Base-by-base conservation (phyloP, 1,140 invertebrate species). In the Drosophila insularis region DNA sequence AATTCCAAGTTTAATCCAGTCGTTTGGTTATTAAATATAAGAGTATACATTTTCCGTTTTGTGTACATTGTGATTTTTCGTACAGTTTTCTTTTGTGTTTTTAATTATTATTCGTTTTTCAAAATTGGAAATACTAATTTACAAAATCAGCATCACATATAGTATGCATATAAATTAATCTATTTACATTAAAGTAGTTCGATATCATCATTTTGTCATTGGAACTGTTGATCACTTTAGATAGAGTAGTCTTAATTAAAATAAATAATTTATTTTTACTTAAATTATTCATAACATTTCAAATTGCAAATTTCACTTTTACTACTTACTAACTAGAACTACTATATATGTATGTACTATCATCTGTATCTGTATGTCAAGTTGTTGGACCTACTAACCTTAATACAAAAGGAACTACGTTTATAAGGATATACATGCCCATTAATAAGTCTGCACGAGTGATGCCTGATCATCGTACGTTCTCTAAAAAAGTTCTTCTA, bases 361-460 rank as follows among this genome's bases (percentile, higher is more conserved):
- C 27, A 27, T 27, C 27, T 27, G 27, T 81, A 65, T 71, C 63
- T 68, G 76, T 64, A 69, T 60, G 64, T 85, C 66, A 67, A 59
- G 37, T 54, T 71, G 65, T 54, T 71, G 65, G 61, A 53, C 64
- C 63, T 71, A 77, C 77, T 77, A 77, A 77, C 67, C 81, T 86
- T 81, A 86, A 68, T 73, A 66, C 61, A 56, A 76, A 82, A 86
- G 82, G 82, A 86, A 86, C 82, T 82, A 82, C 62, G 67, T 71
- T 81, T 81, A 68, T 71, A 62, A 76, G 76, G 65, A 82, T 79
- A 68, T 74, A 66, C 63, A 72, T 63, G 32, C 72, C 43, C 53
- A 66, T 63, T 59, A 50, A 62, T 55, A 55, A 31, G 70, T 63
- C 56, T 67, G 35, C 58, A 68, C 72, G 27, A 27, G 27, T 27